Percentiles rank a stretch among this genome's conserved stretches.
These are phyloP conservation scores for human (Homo sapiens) DNA, from an alignment of 2,113 vertebrate species.

Conservation along the genomic window GRCh38 chr9:100339501-100340000, in stretches of 20 bases:
- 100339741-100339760: constrained; percentile 13
- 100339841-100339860: neutral
- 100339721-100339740: neutral
- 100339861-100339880: neutral
- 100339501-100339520: neutral
- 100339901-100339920: constrained; percentile 8
- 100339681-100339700: neutral
- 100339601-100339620: neutral
- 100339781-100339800: neutral
- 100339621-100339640: constrained; percentile 7
- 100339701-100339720: constrained; percentile 14
- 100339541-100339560: neutral
- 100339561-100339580: neutral
- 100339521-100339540: neutral
- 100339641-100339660: neutral
- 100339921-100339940: neutral
- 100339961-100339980: neutral
- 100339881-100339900: neutral
- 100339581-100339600: neutral
- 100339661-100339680: neutral
- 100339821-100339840: neutral
- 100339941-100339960: neutral
- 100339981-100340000: neutral
- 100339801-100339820: neutral
- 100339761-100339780: neutral